Conservation (phyloP, 2,797 vertebrate genomes). For the Echeneis naucrates region DNA sequence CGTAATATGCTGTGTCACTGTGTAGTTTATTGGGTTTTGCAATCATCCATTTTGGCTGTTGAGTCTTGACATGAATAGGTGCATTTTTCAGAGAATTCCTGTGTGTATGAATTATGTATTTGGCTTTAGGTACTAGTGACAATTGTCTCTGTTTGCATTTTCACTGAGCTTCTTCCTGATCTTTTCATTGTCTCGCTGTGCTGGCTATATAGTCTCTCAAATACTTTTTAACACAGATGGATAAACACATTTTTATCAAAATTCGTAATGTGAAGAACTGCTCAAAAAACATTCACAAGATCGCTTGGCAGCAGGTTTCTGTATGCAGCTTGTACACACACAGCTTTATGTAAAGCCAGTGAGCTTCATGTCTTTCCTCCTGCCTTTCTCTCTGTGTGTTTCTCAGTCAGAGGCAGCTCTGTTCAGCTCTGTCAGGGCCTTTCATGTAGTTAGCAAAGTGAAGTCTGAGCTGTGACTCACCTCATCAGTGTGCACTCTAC, state of each 20-base stretch:
- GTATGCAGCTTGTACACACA: constrained; percentile 8
- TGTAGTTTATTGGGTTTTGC: constrained; percentile 38
- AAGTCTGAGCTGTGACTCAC: constrained; percentile 65
- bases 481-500: constrained; percentile 57
- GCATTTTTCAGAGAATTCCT: constrained; percentile 27
- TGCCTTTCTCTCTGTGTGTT: constrained; percentile 13
- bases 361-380: constrained; percentile 14
- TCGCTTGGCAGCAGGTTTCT: constrained; percentile 15
- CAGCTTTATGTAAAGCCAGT: constrained; percentile 20
- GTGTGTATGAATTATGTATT: constrained; percentile 18
- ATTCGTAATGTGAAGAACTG: background rate
- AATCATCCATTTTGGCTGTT: constrained; percentile 35
- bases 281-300: background rate
- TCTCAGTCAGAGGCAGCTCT: constrained; percentile 43
- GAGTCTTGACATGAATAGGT: constrained; percentile 24
- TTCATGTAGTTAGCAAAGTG: constrained; percentile 61
- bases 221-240: background rate
- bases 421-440: constrained; percentile 54
- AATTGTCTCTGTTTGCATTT: constrained; percentile 7
- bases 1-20: constrained; percentile 54
- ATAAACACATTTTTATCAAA: background rate
- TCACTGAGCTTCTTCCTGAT: constrained; percentile 11
- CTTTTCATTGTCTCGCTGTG: background rate
- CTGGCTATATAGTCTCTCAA: background rate
- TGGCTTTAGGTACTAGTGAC: constrained; percentile 42